These are phyloP conservation scores for Oophaga pumilio DNA, from an alignment of 2,113 vertebrate genomes.

Conservation along the genomic window DNA sequence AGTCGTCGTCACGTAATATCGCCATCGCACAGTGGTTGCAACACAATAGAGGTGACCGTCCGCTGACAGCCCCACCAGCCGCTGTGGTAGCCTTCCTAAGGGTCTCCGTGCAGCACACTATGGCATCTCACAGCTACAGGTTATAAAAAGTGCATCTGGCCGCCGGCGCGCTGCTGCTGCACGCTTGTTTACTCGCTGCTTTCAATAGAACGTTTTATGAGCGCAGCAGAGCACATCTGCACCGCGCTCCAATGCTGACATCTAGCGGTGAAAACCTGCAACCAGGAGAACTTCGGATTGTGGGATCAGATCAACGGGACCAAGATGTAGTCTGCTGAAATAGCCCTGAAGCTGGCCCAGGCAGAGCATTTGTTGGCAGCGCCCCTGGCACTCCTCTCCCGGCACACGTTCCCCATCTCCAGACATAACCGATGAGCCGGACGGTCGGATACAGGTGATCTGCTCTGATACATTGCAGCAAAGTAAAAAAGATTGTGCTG, in stretches of 20 bases:
- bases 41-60: neutral
- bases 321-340: too few relatives aligned
- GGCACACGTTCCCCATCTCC: too few relatives aligned
- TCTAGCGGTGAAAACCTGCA: conserved; percentile 30
- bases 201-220: conserved; percentile 45
- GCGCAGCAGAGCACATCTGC: neutral
- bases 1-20: neutral
- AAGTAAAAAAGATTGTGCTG: too few relatives aligned
- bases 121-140: conserved; percentile 41
- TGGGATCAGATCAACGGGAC: neutral
- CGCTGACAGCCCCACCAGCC: neutral
- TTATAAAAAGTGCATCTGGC: conserved; percentile 58
- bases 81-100: conserved; percentile 39
- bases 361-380: too few relatives aligned
- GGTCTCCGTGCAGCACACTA: conserved; percentile 8
- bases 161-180: conserved; percentile 5
- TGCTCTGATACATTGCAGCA: too few relatives aligned
- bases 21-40: neutral
- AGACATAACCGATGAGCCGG: too few relatives aligned
- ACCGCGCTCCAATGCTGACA: conserved; percentile 42
- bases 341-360: too few relatives aligned
- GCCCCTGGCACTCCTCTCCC: too few relatives aligned
- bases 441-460: too few relatives aligned
- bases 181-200: conserved; percentile 39
- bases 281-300: neutral